Evolutionary conservation across 2,797 vertebrate species (phyloP), one percentile per base, ranked within the genome.

Genomic region (Cetoscarus ocellatus): DNA sequence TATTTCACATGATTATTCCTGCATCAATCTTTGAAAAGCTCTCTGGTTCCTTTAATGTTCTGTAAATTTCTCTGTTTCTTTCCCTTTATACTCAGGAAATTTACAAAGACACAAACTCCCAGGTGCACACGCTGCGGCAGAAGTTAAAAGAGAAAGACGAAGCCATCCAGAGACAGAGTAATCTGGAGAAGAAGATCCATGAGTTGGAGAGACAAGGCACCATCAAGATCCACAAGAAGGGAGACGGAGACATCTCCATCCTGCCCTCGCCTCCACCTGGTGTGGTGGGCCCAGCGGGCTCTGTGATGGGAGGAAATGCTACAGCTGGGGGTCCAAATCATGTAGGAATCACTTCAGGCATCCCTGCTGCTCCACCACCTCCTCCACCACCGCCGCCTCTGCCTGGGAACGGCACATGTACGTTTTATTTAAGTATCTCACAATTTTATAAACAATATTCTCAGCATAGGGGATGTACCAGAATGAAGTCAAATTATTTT

Each of bases 141-240:
- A 91, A 96, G 84, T 89, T 99, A 85, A 97, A 98, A 79, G 97
- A 99, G 92, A 98, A 98, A 77, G 97, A 99, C 0, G 97, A 96
- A 58, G 96, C 97, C 63, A 97, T 97, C 84, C 96, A 96, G 86
- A 93, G 93, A 4, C 95, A 94, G 74, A 94, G 93, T n/a, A 94
- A 95, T 54, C 84, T 96, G 9, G 96, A 96, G 76, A 95, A 95
- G 43, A 94, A 96, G 67, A 94, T 95, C 54, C 88, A 93, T 0
- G 91, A 94, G 55, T 85, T 96, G 75, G 91, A 96, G 83, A 93
- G 93, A 38, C 90, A 94, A 77, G 94, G 94, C 68, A 94, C 94
- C 78, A 93, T 95, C 78, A 94, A 92, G 82, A 93, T 95, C 75
- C 93, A 93, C 80, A 94, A 95, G 82, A 94, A 92, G 82, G 87